Evolutionary conservation across 2,797 vertebrate species (phyloP).

Genomic region (Gobio occitaniae): DNA sequence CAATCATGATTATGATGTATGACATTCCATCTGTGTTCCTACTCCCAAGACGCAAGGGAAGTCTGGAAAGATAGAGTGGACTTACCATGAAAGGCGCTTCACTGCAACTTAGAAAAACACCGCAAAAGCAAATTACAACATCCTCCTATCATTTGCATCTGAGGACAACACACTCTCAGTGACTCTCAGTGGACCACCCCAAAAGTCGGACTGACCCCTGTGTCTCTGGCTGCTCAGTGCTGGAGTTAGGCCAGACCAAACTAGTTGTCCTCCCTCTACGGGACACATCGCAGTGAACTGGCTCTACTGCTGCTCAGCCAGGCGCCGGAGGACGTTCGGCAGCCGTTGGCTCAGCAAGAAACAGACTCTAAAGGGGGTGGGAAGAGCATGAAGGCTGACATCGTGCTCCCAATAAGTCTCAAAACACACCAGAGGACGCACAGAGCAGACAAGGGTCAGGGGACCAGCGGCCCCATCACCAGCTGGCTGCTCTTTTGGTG

Average conservation of each 20-base stretch:
- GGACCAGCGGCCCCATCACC: constrained; percentile 61
- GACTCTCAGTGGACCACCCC: constrained; percentile 71
- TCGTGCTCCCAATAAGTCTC: constrained; percentile 42
- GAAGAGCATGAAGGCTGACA: constrained; percentile 33
- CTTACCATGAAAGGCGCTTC: constrained; percentile 22
- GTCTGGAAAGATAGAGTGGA: constrained; percentile 56
- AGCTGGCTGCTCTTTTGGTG: constrained; percentile 63
- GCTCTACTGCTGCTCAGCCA: constrained; percentile 61
- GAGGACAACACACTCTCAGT: constrained; percentile 35
- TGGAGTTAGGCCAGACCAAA: constrained; percentile 79
- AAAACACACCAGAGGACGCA: constrained; percentile 34
- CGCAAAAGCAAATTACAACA: constrained; percentile 20
- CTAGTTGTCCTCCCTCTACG: constrained; percentile 68
- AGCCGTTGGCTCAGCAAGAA: constrained; percentile 61
- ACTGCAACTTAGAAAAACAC: constrained; percentile 13
- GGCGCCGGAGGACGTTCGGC: constrained; percentile 73
- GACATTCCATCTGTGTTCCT: constrained; percentile 55
- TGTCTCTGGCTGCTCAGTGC: constrained; percentile 67
- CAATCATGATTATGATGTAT: constrained; percentile 57
- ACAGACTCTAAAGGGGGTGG: constrained; percentile 63
- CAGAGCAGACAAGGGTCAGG: constrained; percentile 48
- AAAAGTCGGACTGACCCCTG: constrained; percentile 71
- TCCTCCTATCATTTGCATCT: constrained; percentile 17
- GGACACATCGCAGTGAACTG: constrained; percentile 66
- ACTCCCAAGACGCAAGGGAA: constrained; percentile 63